phyloP scores from a whole-genome alignment of 2,888 invertebrate species.

The Volucella zonaria region DNA sequence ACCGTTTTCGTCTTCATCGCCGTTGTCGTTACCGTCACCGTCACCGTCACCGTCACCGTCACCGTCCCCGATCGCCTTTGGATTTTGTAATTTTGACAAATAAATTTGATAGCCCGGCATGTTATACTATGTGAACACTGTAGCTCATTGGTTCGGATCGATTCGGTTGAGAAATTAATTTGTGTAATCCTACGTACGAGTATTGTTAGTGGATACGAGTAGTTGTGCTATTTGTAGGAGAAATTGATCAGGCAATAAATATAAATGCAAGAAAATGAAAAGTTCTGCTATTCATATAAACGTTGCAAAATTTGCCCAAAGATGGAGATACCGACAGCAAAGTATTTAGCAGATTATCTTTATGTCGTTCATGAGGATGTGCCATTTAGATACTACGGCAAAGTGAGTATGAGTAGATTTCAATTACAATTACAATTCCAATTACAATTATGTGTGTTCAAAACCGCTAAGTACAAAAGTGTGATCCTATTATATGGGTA shows the following conservation, averaged over 20 bases:
- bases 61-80: background rate
- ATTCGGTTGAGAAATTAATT: constrained; percentile 46
- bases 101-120: constrained; percentile 35
- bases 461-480: constrained; percentile 38
- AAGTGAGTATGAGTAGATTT: constrained; percentile 79
- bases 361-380: constrained; percentile 82
- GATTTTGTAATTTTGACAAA: constrained; percentile 18
- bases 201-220: constrained; percentile 47
- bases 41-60: background rate
- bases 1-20: background rate
- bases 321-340: constrained; percentile 82
- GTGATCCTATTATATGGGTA: constrained; percentile 41
- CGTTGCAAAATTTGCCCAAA: constrained; percentile 82
- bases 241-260: constrained; percentile 48
- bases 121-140: constrained; percentile 51
- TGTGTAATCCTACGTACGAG: constrained; percentile 24
- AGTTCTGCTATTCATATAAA: constrained; percentile 80
- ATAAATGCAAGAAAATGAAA: constrained; percentile 83
- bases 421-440: background rate
- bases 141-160: constrained; percentile 33
- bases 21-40: background rate
- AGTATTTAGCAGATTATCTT: constrained; percentile 82
- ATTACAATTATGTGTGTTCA: background rate
- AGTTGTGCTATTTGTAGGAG: constrained; percentile 44
- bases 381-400: constrained; percentile 82